These are phyloP conservation scores for Ormyrus labotus DNA, from an alignment of 2,888 invertebrate genomes.

Conservation along the genomic window DNA sequence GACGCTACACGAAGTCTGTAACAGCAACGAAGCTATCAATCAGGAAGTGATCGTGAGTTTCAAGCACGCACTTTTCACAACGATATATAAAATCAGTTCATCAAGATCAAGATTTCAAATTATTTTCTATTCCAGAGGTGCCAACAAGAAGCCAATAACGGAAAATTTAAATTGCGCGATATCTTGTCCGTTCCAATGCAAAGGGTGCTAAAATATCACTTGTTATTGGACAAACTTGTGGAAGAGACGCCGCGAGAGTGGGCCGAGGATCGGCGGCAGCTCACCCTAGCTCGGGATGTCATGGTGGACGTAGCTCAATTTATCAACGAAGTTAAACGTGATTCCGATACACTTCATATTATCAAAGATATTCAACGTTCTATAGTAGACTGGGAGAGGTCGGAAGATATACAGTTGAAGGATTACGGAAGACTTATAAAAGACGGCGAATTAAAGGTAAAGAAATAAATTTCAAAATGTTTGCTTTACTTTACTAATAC, in stretches of 20 bases:
- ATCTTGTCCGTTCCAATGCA: conserved; percentile 99
- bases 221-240: conserved; percentile 92
- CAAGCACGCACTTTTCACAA: too few species aligned
- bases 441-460: conserved; percentile 93
- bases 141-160: conserved; percentile 95
- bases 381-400: conserved; percentile 89
- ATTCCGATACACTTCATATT: conserved; percentile 93
- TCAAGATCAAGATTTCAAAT: background rate
- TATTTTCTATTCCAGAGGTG: conserved; percentile 82
- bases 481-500: too few species aligned
- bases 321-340: conserved; percentile 98
- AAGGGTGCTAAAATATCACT: conserved; percentile 96
- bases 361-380: conserved; percentile 92
- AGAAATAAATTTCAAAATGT: background rate
- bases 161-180: conserved; percentile 95
- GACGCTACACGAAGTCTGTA: conserved; percentile 86
- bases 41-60: conserved; percentile 82
- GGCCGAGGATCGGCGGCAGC: conserved; percentile 88
- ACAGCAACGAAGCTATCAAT: conserved; percentile 81
- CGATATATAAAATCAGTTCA: background rate
- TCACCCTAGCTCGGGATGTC: conserved; percentile 93
- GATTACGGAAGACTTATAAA: conserved; percentile 94
- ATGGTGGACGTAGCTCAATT: conserved; percentile 98
- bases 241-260: conserved; percentile 91
- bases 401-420: conserved; percentile 87